Base-by-base conservation (phyloP, 2,113 vertebrate species). In the Marmota flaviventris region DNA sequence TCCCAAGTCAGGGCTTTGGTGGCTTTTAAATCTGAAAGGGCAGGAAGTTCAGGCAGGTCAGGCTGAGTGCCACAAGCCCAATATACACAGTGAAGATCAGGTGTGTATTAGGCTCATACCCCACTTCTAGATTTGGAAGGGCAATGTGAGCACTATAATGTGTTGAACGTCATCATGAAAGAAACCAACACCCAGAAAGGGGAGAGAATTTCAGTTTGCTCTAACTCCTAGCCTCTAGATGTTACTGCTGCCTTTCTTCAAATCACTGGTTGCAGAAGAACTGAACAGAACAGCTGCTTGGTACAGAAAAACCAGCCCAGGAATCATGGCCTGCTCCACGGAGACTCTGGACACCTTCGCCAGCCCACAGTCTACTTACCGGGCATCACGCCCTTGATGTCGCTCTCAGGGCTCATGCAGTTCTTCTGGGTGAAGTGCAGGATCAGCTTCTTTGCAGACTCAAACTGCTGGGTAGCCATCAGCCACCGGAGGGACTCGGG, bases 401-500 rank as follows among this genome's bases (percentile, higher is more conserved):
- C 99, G 0, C 97, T 98, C 90, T 99, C 98, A 0, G 98, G 97
- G 97, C 95, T 99, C 90, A 99, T 99, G 96, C 97, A 98, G 98
- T 99, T 99, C 98, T 99, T 99, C 96, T 98, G 99, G 0, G 99
- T 99, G 75, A 99, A 99, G 89, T 97, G 98, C 93, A 99, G 98
- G 98, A 99, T 99, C 98, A 99, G 99, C 75, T 98, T 98, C 98
- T 99, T 99, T 51, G 99, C 99, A 14, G 99, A 97, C 91, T 99
- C 98, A 98, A 99, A 99, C 97, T 99, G 99, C 94, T 99, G 99
- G 27, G 99, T 99, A 96, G 99, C 99, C 99, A 99, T 99, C 96
- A 99, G 98, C 99, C 99, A 99, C 91, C 99, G 99, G 94, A 99
- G 98, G 8, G 99, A 99, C 98, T 99, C 99, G 0, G 99, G 99